phyloP scores from a whole-genome alignment of 2,113 vertebrate species.

The Hydropotes inermis region DNA sequence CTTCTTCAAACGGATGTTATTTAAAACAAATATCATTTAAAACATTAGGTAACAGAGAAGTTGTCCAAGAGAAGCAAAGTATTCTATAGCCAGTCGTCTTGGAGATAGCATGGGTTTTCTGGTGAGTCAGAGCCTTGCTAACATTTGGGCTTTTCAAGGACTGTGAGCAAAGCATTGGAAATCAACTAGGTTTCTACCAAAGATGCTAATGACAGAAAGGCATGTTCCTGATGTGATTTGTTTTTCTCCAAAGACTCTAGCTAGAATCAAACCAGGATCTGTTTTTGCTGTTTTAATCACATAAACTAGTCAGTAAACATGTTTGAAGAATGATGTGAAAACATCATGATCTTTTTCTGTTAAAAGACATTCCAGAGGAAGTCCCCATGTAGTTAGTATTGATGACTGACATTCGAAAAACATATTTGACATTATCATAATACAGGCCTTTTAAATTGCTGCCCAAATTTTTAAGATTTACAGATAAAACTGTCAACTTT shows the following conservation, averaged over 20 bases:
- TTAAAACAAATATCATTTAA: background rate
- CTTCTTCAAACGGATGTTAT: background rate
- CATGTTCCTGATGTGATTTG: accelerated
- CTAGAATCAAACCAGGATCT: background rate
- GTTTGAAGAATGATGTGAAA: background rate
- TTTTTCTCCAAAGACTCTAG: background rate
- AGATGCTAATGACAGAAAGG: accelerated
- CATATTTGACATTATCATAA: background rate
- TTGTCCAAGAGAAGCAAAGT: background rate
- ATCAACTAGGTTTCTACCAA: accelerated
- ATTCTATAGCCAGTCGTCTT: accelerated
- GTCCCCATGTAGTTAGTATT: too few relatives aligned
- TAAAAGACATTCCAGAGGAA: background rate
- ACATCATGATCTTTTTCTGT: background rate
- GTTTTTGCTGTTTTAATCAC: background rate
- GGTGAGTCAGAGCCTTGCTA: accelerated
- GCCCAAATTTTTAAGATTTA: background rate
- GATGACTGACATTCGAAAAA: background rate
- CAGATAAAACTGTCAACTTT: background rate
- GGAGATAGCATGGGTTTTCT: background rate
- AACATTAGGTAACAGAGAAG: background rate
- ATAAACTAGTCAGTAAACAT: background rate
- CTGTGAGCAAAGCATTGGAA: accelerated
- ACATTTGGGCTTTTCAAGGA: background rate
- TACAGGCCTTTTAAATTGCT: background rate